Conservation (phyloP, 2,888 invertebrate genomes). For the Chrysolina haemoptera region DNA sequence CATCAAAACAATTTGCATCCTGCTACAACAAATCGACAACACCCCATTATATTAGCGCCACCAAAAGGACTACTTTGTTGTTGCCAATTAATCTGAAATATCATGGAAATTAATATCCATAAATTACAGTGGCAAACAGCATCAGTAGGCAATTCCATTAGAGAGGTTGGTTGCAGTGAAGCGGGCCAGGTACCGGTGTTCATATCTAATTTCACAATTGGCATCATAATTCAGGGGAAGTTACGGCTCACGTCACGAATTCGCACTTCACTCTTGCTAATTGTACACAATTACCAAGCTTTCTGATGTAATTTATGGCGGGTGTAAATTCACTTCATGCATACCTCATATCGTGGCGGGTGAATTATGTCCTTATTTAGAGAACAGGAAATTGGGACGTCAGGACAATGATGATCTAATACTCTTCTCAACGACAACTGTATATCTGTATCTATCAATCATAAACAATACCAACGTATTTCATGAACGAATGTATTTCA, state of each 20-base stretch:
- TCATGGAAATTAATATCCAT: conserved; percentile 68
- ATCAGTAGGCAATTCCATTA: conserved; percentile 67
- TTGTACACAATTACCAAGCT: conserved; percentile 57
- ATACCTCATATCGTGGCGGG: conserved; percentile 8
- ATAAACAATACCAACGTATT: no score
- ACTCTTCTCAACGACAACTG: no score
- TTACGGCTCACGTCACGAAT: conserved; percentile 53
- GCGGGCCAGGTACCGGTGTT: conserved; percentile 51
- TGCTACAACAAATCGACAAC: conserved; percentile 45
- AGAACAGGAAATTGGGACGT: background rate
- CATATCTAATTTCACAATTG: conserved; percentile 69
- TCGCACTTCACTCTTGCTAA: conserved; percentile 57
- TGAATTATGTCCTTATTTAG: conserved; percentile 1
- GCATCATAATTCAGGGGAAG: conserved; percentile 66
- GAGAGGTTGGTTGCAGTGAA: conserved; percentile 50
- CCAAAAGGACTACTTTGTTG: conserved; percentile 48
- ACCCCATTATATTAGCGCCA: conserved; percentile 37
- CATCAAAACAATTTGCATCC: conserved; percentile 38
- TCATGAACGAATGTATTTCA: no score
- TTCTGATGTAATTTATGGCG: conserved; percentile 66
- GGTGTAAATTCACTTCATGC: conserved; percentile 55
- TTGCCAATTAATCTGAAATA: conserved; percentile 61
- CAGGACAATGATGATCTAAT: no score
- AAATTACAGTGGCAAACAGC: conserved; percentile 67
- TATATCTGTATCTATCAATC: no score